Conservation (phyloP, 1,140 invertebrate species). For the Scaptomyza hsui region DNA sequence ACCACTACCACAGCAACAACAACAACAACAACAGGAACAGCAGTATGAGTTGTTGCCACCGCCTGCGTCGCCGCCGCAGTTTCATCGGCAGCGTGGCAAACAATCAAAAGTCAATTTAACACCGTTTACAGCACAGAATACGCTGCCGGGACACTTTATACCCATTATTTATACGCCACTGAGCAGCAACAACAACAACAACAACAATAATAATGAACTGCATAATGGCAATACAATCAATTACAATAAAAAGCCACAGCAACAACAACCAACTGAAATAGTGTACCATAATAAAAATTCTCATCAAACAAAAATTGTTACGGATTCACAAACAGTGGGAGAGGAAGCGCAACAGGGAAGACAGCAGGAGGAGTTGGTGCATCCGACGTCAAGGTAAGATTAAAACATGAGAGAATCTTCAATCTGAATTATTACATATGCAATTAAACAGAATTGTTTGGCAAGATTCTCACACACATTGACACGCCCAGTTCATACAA, state of each 20-base stretch:
- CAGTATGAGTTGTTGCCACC: slow-evolving; percentile 47
- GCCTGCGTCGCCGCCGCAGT: slow-evolving; percentile 41
- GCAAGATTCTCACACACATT: slow-evolving; percentile 51
- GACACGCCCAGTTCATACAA: not conserved
- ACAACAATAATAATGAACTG: slow-evolving; percentile 73
- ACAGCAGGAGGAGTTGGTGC: slow-evolving; percentile 23
- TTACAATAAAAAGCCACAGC: slow-evolving; percentile 65
- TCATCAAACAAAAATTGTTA: slow-evolving; percentile 73
- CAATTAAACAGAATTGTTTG: not conserved
- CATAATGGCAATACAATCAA: slow-evolving; percentile 71
- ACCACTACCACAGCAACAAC: slow-evolving; percentile 54
- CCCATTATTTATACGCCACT: slow-evolving; percentile 82
- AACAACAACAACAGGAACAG: slow-evolving; percentile 41
- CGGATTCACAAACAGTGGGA: slow-evolving; percentile 44
- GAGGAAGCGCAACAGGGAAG: slow-evolving; percentile 21
- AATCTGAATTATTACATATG: not conserved
- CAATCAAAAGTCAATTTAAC: slow-evolving; percentile 83
- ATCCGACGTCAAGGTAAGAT: slow-evolving; percentile 66
- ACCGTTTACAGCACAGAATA: slow-evolving; percentile 82
- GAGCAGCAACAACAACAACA: slow-evolving; percentile 60
- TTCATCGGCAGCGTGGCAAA: slow-evolving; percentile 67
- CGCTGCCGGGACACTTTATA: slow-evolving; percentile 82
- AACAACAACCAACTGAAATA: slow-evolving; percentile 59
- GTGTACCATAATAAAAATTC: slow-evolving; percentile 76
- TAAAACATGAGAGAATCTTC: slow-evolving; percentile 1